These are phyloP conservation scores for Leucophenga varia DNA, from an alignment of 1,140 invertebrate genomes.

Conservation along the genomic window DNA sequence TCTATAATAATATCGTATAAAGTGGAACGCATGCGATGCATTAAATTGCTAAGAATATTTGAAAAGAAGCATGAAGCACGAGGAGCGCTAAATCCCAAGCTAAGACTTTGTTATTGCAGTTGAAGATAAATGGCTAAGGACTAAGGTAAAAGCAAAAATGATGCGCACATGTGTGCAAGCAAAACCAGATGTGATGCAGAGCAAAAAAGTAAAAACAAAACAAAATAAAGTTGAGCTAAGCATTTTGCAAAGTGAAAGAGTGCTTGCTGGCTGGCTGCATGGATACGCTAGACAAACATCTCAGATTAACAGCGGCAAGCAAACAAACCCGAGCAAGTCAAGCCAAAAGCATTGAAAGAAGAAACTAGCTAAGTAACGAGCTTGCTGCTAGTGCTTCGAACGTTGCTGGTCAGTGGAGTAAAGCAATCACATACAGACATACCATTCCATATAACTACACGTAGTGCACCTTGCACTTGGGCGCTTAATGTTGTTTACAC, in stretches of 20 bases:
- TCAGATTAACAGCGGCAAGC: slow-evolving; percentile 47
- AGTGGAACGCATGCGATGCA: no score
- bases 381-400: slow-evolving; percentile 12
- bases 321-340: slow-evolving; percentile 8
- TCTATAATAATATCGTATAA: no score
- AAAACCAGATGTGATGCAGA: slow-evolving; percentile 10
- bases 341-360: not conserved
- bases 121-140: slow-evolving; percentile 39
- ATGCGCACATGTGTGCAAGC: not conserved
- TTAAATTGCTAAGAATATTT: slow-evolving; percentile 6
- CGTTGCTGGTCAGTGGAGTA: slow-evolving; percentile 9
- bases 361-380: not conserved
- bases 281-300: slow-evolving; percentile 52
- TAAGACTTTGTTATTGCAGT: slow-evolving; percentile 53
- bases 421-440: not conserved
- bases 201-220: slow-evolving; percentile 2
- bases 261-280: not conserved
- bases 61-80: slow-evolving; percentile 20
- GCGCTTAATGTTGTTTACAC: slow-evolving; percentile 53
- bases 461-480: slow-evolving; percentile 45
- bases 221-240: slow-evolving; percentile 1
- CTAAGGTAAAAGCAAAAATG: slow-evolving; percentile 1
- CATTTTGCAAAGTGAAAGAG: not conserved
- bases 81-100: slow-evolving; percentile 35
- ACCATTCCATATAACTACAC: not conserved